A percentile compares a stretch with the other conserved stretches of the same genome.
Conservation (phyloP, 1,140 invertebrate species). For the Drosophila gunungcola region DNA sequence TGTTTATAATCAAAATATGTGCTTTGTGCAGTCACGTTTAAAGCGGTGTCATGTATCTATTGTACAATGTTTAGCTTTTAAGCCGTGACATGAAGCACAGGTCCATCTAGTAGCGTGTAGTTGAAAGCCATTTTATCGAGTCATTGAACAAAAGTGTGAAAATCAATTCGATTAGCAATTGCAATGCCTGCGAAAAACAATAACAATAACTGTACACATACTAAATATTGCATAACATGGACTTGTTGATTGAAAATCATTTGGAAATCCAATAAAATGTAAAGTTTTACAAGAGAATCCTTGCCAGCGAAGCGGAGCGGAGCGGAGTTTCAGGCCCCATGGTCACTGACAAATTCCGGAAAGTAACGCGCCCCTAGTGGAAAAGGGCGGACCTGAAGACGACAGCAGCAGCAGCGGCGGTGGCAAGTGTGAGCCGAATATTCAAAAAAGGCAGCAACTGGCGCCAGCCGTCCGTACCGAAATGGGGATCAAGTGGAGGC, state of each 20-base stretch:
- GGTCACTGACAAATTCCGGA: slow-evolving; percentile 44
- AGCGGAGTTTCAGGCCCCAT: slow-evolving; percentile 43
- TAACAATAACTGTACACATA: slow-evolving; percentile 59
- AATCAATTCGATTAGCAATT: slow-evolving; percentile 40
- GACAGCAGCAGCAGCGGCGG: slow-evolving; percentile 12
- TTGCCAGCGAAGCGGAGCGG: slow-evolving; percentile 7
- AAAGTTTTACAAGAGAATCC: slow-evolving; percentile 57
- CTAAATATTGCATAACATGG: slow-evolving; percentile 67
- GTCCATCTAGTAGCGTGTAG: slow-evolving; percentile 36
- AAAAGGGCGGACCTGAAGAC: slow-evolving; percentile 28
- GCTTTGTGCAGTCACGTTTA: slow-evolving; percentile 27
- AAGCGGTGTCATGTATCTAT: slow-evolving; percentile 35
- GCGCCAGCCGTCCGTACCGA: slow-evolving; percentile 44
- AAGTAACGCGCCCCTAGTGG: slow-evolving; percentile 40
- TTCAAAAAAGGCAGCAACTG: slow-evolving; percentile 59
- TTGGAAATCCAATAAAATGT: slow-evolving; percentile 76
- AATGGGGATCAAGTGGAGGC: slow-evolving; percentile 38
- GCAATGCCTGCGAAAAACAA: slow-evolving; percentile 39
- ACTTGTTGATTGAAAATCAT: slow-evolving; percentile 83
- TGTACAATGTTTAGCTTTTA: slow-evolving; percentile 49
- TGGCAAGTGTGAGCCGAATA: slow-evolving; percentile 37
- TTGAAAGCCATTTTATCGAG: slow-evolving; percentile 30
- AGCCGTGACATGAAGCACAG: slow-evolving; percentile 41
- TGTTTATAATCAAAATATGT: slow-evolving; percentile 37
- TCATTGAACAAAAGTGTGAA: slow-evolving; percentile 25